Evolutionary conservation across 2,113 vertebrate genomes (phyloP).

Genomic region (Paratilapia polleni): DNA sequence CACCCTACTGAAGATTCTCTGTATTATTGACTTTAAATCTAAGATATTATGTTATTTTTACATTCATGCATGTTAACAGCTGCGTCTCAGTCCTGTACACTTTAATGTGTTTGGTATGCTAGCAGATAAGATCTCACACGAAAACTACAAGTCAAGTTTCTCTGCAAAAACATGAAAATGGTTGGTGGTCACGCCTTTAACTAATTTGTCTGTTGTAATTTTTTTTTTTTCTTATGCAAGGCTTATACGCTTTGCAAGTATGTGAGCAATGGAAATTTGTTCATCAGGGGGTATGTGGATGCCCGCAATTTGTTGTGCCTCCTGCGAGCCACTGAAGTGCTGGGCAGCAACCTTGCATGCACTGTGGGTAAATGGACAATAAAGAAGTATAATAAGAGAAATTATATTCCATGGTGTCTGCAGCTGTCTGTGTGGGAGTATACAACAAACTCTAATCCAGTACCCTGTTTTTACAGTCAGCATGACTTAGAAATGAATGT

Average conservation of each 20-base stretch:
- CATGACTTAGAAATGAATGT: rapidly evolving
- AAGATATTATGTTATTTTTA: not conserved
- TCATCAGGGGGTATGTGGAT: rapidly evolving
- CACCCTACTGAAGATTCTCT: not conserved
- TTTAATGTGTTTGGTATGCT: not conserved
- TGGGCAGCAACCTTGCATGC: not conserved
- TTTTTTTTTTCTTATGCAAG: not conserved
- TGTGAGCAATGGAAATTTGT: not conserved
- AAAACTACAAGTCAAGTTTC: not conserved
- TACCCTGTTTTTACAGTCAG: not conserved
- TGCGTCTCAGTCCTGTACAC: not conserved
- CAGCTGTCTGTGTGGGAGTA: not conserved
- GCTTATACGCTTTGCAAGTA: not conserved
- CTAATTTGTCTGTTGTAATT: not conserved
- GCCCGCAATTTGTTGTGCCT: not conserved
- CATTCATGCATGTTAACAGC: not conserved
- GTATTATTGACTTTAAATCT: not conserved
- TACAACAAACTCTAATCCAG: not conserved
- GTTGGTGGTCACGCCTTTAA: not conserved
- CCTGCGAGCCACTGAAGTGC: not conserved
- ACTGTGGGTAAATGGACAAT: not conserved
- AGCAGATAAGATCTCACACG: not conserved
- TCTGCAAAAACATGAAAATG: not conserved
- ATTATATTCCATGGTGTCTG: not conserved
- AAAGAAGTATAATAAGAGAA: not conserved